Percentiles rank a stretch among this genome's conserved stretches.
Conservation (phyloP, 2,797 vertebrate species). For the Selene dorsalis region DNA sequence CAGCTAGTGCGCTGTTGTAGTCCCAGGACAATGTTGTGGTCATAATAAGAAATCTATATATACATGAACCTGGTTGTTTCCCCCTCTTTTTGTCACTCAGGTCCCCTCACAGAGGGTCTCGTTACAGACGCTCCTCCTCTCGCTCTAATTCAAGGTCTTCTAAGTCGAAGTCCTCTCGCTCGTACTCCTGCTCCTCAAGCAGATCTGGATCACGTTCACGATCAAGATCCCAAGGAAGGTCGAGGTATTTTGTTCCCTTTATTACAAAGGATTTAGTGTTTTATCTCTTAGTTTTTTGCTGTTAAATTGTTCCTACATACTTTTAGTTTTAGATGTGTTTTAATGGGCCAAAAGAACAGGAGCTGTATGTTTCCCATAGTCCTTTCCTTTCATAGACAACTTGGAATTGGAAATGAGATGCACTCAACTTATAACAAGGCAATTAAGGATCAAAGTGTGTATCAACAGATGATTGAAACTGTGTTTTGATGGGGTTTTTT, state of each 20-base stretch:
- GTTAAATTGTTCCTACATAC: too few species aligned
- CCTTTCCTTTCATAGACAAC: not conserved
- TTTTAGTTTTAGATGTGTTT: not conserved
- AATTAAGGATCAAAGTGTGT: not conserved
- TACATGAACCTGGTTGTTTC: not conserved
- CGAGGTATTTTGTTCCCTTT: constrained; percentile 81
- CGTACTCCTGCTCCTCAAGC: constrained; percentile 89
- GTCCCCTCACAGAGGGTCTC: constrained; percentile 91
- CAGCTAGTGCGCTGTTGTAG: not conserved
- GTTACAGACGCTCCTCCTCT: constrained; percentile 89
- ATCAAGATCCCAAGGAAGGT: constrained; percentile 87
- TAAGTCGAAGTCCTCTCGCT: constrained; percentile 86
- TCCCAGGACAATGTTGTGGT: not conserved
- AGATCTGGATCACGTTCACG: constrained; percentile 91
- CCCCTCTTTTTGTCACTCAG: constrained; percentile 79
- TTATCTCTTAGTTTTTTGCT: not conserved
- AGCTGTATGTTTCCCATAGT: not conserved
- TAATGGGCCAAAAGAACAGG: not conserved
- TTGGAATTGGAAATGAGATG: not conserved
- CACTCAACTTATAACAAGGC: not conserved
- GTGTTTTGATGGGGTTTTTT: not conserved
- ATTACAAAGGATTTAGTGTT: not conserved
- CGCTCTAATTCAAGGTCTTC: constrained; percentile 91
- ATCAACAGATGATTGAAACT: not conserved
- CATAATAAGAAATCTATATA: not conserved